A percentile compares a stretch with the other conserved stretches of the same genome.
phyloP scores from a whole-genome alignment of 2,888 invertebrate species.

The Nipponacmea schrenckii region DNA sequence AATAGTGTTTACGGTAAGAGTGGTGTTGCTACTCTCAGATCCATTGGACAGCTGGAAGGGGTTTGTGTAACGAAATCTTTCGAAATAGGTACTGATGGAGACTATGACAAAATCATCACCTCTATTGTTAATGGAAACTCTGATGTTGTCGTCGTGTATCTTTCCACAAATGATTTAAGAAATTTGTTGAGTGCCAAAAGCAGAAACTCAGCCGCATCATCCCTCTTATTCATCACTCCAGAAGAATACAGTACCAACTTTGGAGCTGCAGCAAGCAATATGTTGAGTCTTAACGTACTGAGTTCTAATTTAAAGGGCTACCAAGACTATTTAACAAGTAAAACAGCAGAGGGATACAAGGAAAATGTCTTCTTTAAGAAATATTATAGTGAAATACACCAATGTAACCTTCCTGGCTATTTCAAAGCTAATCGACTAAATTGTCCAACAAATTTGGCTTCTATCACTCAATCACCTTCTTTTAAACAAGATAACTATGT shows the following conservation, averaged over 20 bases:
- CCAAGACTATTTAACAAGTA: constrained; percentile 29
- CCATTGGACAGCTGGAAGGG: constrained; percentile 44
- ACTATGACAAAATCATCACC: constrained; percentile 32
- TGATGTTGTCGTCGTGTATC: constrained; percentile 50
- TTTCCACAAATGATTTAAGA: constrained; percentile 34
- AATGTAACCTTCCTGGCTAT: constrained; percentile 54
- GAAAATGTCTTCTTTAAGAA: constrained; percentile 44
- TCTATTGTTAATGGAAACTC: constrained; percentile 34
- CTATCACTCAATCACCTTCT: constrained; percentile 20
- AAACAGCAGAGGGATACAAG: background rate
- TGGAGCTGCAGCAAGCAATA: constrained; percentile 31
- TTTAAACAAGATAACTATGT: constrained; percentile 53
- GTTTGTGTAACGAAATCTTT: constrained; percentile 47
- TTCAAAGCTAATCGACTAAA: constrained; percentile 17
- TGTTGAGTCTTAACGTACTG: constrained; percentile 37
- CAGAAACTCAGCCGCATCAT: constrained; percentile 20
- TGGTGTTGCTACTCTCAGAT: constrained; percentile 40
- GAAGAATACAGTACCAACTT: constrained; percentile 38
- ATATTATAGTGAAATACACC: constrained; percentile 50
- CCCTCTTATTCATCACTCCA: constrained; percentile 40
- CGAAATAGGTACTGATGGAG: constrained; percentile 27
- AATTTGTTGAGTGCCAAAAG: constrained; percentile 37
- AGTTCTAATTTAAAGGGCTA: constrained; percentile 32
- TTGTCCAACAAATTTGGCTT: background rate
- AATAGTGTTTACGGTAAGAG: constrained; percentile 46